Percentiles rank a stretch among this genome's conserved stretches.
phyloP scores from a whole-genome alignment of 2,888 invertebrate genomes.

The Drosophila dives region DNA sequence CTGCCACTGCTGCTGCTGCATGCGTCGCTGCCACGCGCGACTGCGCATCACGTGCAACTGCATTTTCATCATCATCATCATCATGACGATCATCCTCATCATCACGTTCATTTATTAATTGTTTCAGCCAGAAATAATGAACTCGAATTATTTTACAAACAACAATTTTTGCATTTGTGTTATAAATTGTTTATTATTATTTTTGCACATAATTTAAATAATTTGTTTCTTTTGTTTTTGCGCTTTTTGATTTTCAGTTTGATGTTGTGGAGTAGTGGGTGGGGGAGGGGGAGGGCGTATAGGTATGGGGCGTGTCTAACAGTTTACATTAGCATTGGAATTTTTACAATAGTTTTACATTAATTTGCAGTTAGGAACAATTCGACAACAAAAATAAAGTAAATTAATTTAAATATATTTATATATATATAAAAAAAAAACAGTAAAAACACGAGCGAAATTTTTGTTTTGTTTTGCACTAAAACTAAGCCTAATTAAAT shows the following conservation, averaged over 20 bases:
- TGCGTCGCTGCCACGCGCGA: conserved; percentile 63
- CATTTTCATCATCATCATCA: conserved; percentile 34
- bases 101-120: conserved; percentile 29
- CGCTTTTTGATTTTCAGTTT: conserved; percentile 35
- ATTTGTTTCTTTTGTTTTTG: conserved; percentile 30
- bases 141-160: conserved; percentile 10
- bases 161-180: conserved; percentile 54
- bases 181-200: conserved; percentile 77
- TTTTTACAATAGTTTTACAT: conserved; percentile 59
- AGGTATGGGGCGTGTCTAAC: conserved; percentile 42
- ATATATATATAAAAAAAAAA: conserved; percentile 29
- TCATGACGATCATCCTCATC: conserved; percentile 24
- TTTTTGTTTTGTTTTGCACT: conserved; percentile 43
- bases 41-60: conserved; percentile 74
- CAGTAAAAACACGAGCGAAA: conserved; percentile 40
- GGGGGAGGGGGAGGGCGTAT: conserved; percentile 7
- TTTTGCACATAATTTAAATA: conserved; percentile 79
- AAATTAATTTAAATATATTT: conserved; percentile 16
- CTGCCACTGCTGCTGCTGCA: conserved; percentile 4
- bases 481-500: conserved; percentile 72
- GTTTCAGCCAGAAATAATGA: conserved; percentile 9
- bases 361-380: conserved; percentile 72
- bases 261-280: background rate
- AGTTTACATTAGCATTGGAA: conserved; percentile 60
- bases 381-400: conserved; percentile 45